Evolutionary conservation across 2,888 invertebrate genomes (phyloP).

Genomic region (Pandemis corylana): DNA sequence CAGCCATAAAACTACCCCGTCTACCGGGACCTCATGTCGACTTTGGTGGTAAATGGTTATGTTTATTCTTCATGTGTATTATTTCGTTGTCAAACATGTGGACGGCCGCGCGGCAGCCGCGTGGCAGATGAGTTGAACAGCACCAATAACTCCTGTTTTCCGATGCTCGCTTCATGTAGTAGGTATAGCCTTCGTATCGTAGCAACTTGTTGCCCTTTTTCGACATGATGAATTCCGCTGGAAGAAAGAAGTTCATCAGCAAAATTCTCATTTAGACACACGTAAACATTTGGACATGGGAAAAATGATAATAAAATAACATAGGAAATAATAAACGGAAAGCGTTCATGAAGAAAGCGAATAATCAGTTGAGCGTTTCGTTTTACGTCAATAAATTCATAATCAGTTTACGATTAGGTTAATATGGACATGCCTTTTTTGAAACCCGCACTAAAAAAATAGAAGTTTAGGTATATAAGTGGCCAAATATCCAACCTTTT

Average conservation of each 20-base stretch:
- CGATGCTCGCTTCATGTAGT: neutral
- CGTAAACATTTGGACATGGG: too few species aligned
- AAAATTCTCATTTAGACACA: neutral
- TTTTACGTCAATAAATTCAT: too few species aligned
- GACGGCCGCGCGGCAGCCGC: conserved; percentile 10
- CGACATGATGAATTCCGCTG: conserved; percentile 20
- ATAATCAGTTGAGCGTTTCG: too few species aligned
- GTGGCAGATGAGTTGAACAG: conserved; percentile 15
- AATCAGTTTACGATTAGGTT: too few species aligned
- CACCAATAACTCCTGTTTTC: conserved; percentile 8
- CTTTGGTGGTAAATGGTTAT: conserved; percentile 14
- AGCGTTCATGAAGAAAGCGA: too few species aligned
- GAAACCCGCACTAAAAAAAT: too few species aligned
- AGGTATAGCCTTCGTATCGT: conserved; percentile 2
- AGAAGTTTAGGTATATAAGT: too few species aligned
- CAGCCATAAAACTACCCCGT: too few species aligned
- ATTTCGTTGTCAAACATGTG: neutral
- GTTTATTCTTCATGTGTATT: neutral
- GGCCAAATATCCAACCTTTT: too few species aligned
- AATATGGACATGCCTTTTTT: too few species aligned
- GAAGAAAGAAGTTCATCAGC: neutral
- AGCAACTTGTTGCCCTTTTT: conserved; percentile 7
- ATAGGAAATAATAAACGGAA: too few species aligned
- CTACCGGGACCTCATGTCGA: neutral
- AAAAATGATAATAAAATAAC: too few species aligned